Conservation (phyloP, 2,888 invertebrate genomes). For the Pseudoips prasinana region DNA sequence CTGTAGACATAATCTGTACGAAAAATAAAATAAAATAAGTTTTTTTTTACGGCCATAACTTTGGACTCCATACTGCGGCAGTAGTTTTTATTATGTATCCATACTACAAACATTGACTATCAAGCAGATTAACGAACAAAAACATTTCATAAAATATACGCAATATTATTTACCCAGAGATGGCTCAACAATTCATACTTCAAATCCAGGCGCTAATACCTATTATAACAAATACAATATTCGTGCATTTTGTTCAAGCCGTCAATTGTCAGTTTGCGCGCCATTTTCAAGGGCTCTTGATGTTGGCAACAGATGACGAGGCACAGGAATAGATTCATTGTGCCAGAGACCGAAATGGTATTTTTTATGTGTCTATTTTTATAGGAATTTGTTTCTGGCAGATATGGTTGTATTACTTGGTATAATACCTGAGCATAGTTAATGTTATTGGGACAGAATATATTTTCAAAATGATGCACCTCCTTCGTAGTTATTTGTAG, state of each 20-base stretch:
- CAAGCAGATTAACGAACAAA: not conserved
- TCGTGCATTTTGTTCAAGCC: constrained; percentile 33
- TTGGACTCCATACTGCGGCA: too few species aligned
- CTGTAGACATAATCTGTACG: too few species aligned
- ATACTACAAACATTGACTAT: too few species aligned
- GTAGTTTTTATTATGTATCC: too few species aligned
- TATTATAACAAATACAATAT: constrained; percentile 18
- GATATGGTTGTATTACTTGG: constrained; percentile 8
- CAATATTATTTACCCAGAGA: not conserved
- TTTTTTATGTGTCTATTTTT: constrained; percentile 45
- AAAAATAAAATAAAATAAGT: too few species aligned
- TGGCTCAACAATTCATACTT: constrained; percentile 12
- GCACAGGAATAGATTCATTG: constrained; percentile 64
- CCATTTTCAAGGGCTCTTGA: constrained; percentile 64
- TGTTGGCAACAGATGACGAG: constrained; percentile 66
- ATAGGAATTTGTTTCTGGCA: constrained; percentile 45
- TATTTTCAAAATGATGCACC: too few species aligned
- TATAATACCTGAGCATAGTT: too few species aligned
- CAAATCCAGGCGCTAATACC: constrained; percentile 15
- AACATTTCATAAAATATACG: not conserved
- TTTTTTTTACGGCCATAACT: too few species aligned
- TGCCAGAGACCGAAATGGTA: constrained; percentile 40
- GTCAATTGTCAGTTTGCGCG: constrained; percentile 57
- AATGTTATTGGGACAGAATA: too few species aligned
- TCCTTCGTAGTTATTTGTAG: too few species aligned